Evolutionary conservation across 2,888 invertebrate genomes (phyloP).

Genomic region (Drosophila anomalata): DNA sequence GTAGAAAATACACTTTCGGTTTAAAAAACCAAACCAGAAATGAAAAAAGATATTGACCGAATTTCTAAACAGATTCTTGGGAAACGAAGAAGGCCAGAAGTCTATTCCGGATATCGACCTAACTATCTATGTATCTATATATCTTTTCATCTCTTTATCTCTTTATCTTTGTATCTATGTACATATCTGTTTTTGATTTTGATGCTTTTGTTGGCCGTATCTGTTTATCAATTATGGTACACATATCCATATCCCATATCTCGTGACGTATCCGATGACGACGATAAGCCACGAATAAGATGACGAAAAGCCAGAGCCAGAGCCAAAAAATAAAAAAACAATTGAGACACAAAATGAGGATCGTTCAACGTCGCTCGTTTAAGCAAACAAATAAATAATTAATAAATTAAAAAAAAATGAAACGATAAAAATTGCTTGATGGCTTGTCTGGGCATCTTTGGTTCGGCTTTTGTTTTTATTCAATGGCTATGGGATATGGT

Average conservation of each 20-base stretch:
- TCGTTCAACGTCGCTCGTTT: slow-evolving; percentile 28
- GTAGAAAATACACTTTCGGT: slow-evolving; percentile 8
- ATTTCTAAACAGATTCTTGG: slow-evolving; percentile 14
- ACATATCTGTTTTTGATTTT: background rate
- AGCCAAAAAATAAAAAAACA: background rate
- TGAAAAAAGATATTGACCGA: slow-evolving; percentile 15
- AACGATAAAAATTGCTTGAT: slow-evolving; percentile 40
- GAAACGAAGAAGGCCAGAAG: slow-evolving; percentile 24
- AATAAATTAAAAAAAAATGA: slow-evolving; percentile 59
- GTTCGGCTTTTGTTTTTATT: slow-evolving; percentile 17
- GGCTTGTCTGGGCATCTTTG: slow-evolving; percentile 27
- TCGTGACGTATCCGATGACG: slow-evolving; percentile 35
- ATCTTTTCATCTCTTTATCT: background rate
- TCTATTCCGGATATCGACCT: slow-evolving; percentile 27
- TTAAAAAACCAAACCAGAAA: slow-evolving; percentile 4
- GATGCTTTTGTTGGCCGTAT: slow-evolving; percentile 3
- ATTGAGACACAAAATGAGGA: background rate
- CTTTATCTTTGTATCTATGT: background rate
- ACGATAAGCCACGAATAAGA: slow-evolving; percentile 27
- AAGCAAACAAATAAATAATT: slow-evolving; percentile 63
- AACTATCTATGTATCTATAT: too few relatives aligned
- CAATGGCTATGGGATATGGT: slow-evolving; percentile 22
- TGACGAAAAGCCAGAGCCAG: slow-evolving; percentile 17
- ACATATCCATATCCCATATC: background rate
- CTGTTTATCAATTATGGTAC: slow-evolving; percentile 2